Conservation (phyloP, 2,888 invertebrate species). For the Norana najaformis region DNA sequence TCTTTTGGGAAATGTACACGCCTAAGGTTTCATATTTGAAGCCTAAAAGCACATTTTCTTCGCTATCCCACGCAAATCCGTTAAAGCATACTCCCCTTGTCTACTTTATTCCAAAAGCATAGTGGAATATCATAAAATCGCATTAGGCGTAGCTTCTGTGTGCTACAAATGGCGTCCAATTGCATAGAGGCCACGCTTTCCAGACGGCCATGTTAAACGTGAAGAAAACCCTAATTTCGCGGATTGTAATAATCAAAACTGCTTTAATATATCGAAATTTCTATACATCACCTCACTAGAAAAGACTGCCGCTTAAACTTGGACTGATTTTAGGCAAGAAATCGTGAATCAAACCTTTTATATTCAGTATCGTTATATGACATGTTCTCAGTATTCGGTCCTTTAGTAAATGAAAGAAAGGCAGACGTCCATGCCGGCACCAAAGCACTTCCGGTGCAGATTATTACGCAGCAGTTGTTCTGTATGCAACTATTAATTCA, state of each 20-base stretch:
- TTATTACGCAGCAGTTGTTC: not conserved
- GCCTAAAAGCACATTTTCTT: not conserved
- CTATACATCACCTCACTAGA: not conserved
- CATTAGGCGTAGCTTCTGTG: not conserved
- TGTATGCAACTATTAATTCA: not conserved
- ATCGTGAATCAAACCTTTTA: conserved; percentile 30
- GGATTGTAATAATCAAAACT: not conserved
- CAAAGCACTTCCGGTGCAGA: not conserved
- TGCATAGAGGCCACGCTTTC: not conserved
- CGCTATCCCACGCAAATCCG: not conserved
- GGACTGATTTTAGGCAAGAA: not conserved
- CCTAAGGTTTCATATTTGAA: not conserved
- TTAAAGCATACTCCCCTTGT: not conserved
- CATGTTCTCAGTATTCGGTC: conserved; percentile 29
- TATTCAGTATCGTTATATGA: conserved; percentile 36
- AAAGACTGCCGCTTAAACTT: not conserved
- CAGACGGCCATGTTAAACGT: not conserved
- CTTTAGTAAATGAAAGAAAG: not conserved
- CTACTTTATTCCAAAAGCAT: not conserved
- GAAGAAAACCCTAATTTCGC: not conserved
- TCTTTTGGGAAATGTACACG: not conserved
- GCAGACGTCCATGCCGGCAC: not conserved
- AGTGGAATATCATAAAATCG: not conserved
- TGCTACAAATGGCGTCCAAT: not conserved
- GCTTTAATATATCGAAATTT: not conserved